Evolutionary conservation across 2,888 invertebrate genomes (phyloP).

Genomic region (Tiliacea citrago): DNA sequence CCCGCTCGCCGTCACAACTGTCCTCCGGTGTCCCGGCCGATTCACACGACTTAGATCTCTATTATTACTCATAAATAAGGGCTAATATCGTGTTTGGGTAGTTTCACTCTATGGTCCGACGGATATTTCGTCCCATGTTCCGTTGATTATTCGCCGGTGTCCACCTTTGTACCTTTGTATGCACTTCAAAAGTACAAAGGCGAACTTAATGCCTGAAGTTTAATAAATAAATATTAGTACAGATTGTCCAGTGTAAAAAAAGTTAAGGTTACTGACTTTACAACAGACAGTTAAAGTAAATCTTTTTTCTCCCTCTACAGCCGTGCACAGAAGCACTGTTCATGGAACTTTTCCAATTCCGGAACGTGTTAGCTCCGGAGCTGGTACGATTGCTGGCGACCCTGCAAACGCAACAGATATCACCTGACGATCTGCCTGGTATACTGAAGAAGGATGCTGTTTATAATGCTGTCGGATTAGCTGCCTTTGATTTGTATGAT

Average conservation of each 20-base stretch:
- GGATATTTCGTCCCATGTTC: too few species aligned
- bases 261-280: not conserved
- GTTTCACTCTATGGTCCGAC: too few species aligned
- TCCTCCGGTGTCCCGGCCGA: too few species aligned
- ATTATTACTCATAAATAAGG: too few species aligned
- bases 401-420: slow-evolving; percentile 92
- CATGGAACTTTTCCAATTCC: slow-evolving; percentile 95
- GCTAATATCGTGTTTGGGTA: too few species aligned
- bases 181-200: too few species aligned
- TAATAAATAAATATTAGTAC: not conserved
- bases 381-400: slow-evolving; percentile 93
- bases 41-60: too few species aligned
- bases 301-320: slow-evolving; percentile 78
- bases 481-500: slow-evolving; percentile 97
- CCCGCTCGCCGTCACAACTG: too few species aligned
- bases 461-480: slow-evolving; percentile 97
- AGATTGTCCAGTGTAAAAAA: not conserved
- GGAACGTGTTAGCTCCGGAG: slow-evolving; percentile 93
- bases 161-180: too few species aligned
- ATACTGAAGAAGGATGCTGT: slow-evolving; percentile 98
- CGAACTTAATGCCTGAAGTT: too few species aligned
- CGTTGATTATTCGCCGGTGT: too few species aligned
- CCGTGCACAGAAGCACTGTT: slow-evolving; percentile 97
- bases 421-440: slow-evolving; percentile 93
- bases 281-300: not conserved